Evolutionary conservation across 2,888 invertebrate genomes (phyloP).

Genomic region (Hofmannophila pseudospretella): DNA sequence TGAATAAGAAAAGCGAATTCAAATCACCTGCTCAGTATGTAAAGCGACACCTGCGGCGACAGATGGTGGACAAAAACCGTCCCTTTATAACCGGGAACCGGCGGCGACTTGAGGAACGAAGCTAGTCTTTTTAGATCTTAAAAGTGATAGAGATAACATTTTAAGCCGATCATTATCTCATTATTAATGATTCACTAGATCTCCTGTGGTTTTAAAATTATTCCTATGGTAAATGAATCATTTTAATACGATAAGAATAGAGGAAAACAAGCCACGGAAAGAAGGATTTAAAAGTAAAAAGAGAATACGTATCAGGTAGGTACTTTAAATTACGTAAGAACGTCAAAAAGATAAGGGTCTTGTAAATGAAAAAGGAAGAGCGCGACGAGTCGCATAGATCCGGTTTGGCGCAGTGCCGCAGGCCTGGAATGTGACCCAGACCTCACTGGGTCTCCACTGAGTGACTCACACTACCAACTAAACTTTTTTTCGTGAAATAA

Average conservation of each 20-base stretch:
- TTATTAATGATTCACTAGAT: no score
- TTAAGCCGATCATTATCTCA: background rate
- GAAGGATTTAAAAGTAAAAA: no score
- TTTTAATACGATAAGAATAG: no score
- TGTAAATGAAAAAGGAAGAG: constrained; percentile 32
- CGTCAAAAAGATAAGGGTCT: constrained; percentile 28
- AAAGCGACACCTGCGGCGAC: constrained; percentile 68
- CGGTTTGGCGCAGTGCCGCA: constrained; percentile 42
- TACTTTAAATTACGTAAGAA: constrained; percentile 12
- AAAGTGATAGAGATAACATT: background rate
- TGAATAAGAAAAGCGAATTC: constrained; percentile 46
- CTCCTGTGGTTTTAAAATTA: no score
- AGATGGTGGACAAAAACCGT: constrained; percentile 63
- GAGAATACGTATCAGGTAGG: no score
- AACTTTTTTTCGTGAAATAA: constrained; percentile 19
- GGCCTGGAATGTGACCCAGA: constrained; percentile 72
- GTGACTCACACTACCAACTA: constrained; percentile 57
- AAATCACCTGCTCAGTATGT: constrained; percentile 72
- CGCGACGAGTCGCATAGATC: constrained; percentile 32
- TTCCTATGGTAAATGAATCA: no score
- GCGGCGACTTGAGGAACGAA: constrained; percentile 18
- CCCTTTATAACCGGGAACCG: constrained; percentile 34
- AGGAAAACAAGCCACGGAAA: no score
- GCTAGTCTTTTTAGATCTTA: constrained; percentile 2
- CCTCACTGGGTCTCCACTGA: constrained; percentile 52